A percentile compares a stretch with the other conserved stretches of the same genome.
phyloP scores from a whole-genome alignment of 2,888 invertebrate genomes.

The Ichneumoninae sp. region DNA sequence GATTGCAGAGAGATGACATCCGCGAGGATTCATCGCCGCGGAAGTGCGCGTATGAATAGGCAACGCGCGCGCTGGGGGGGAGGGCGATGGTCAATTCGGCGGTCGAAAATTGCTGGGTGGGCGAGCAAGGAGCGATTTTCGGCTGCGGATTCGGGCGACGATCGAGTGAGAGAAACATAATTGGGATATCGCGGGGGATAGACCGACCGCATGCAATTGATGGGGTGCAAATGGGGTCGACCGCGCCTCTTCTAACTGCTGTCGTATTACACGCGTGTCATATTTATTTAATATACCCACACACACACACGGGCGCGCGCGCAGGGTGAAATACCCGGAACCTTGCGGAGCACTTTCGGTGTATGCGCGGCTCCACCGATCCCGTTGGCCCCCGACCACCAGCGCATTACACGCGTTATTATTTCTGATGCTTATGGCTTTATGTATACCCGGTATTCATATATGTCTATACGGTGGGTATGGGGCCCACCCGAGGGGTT shows the following conservation, averaged over 20 bases:
- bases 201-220: constrained; percentile 80
- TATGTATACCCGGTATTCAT: constrained; percentile 27
- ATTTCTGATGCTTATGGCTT: constrained; percentile 80
- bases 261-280: constrained; percentile 80
- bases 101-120: constrained; percentile 11
- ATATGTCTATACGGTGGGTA: constrained; percentile 16
- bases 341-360: constrained; percentile 16
- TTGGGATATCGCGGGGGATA: constrained; percentile 73
- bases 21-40: not conserved
- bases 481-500: constrained; percentile 27
- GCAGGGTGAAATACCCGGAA: constrained; percentile 13
- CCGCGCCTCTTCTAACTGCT: constrained; percentile 78
- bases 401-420: constrained; percentile 81
- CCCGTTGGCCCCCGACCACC: constrained; percentile 56
- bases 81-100: constrained; percentile 63
- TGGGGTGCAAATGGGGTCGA: constrained; percentile 82
- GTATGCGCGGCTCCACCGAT: constrained; percentile 21
- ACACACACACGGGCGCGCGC: constrained; percentile 22
- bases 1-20: not conserved
- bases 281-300: constrained; percentile 83
- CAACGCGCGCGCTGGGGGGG: too few species aligned
- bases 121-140: not conserved
- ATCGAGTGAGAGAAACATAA: constrained; percentile 50
- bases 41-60: not conserved
- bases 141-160: constrained; percentile 18